Evolutionary conservation across 2,888 invertebrate genomes (phyloP).

Genomic region (Drosophila kokeensis): DNA sequence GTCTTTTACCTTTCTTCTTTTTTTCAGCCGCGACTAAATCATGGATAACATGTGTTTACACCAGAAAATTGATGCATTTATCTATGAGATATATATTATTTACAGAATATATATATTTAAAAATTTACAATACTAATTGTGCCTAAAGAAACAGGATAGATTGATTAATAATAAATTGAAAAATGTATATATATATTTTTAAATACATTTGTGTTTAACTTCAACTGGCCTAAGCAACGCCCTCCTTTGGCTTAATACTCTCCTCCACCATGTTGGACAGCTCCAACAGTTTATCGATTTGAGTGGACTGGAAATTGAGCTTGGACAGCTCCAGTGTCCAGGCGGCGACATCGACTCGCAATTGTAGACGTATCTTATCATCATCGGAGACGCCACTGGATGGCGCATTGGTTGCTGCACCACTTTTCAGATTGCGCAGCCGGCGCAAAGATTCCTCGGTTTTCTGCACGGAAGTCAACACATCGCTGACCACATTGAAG

Average conservation of each 20-base stretch:
- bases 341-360: conserved; percentile 93
- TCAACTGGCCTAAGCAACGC: neutral
- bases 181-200: conserved; percentile 36
- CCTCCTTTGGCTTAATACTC: conserved; percentile 86
- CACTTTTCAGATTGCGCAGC: conserved; percentile 93
- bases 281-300: conserved; percentile 87
- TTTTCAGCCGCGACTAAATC: conserved; percentile 71
- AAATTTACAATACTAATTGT: conserved; percentile 56
- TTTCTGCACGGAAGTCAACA: conserved; percentile 96
- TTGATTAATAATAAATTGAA: conserved; percentile 67
- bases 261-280: conserved; percentile 88
- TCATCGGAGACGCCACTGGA: conserved; percentile 89
- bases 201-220: conserved; percentile 13
- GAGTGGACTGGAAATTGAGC: conserved; percentile 86
- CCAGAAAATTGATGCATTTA: conserved; percentile 73
- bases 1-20: conserved; percentile 57
- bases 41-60: conserved; percentile 32
- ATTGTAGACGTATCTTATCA: conserved; percentile 96
- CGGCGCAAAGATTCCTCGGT: conserved; percentile 97
- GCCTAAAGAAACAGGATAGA: conserved; percentile 62
- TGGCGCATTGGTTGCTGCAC: conserved; percentile 80
- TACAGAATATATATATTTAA: conserved; percentile 54
- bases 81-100: conserved; percentile 55
- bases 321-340: conserved; percentile 89
- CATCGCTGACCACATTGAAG: conserved; percentile 92